phyloP scores from a whole-genome alignment of 2,797 vertebrate genomes.

The Pempheris klunzingeri region DNA sequence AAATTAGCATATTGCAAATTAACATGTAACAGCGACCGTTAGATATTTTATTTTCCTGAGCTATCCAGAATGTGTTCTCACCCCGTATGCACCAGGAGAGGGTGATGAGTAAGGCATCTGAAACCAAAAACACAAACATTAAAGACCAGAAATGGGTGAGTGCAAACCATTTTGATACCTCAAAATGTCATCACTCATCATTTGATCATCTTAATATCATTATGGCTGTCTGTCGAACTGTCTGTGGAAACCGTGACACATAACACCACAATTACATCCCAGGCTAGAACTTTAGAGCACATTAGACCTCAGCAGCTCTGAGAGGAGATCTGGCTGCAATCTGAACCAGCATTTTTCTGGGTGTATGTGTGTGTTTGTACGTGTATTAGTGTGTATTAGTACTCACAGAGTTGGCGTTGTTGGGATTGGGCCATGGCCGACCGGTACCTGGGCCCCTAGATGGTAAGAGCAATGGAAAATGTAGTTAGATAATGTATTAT shows the following conservation, averaged over 20 bases:
- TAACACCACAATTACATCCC: slow-evolving; percentile 79
- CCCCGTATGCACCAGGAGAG: slow-evolving; percentile 98
- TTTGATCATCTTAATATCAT: slow-evolving; percentile 71
- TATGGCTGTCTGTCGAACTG: slow-evolving; percentile 69
- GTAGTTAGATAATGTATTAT: slow-evolving; percentile 15
- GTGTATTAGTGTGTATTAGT: slow-evolving; percentile 26
- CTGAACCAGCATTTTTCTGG: slow-evolving; percentile 53
- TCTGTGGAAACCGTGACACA: slow-evolving; percentile 77
- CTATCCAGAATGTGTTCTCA: slow-evolving; percentile 80
- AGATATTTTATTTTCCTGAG: not conserved
- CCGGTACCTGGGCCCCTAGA: slow-evolving; percentile 95
- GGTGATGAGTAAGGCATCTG: slow-evolving; percentile 99
- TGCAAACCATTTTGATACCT: slow-evolving; percentile 59
- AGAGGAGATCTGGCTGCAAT: slow-evolving; percentile 59
- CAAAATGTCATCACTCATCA: slow-evolving; percentile 74
- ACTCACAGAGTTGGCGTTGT: slow-evolving; percentile 98
- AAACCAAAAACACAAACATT: slow-evolving; percentile 78
- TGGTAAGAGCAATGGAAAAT: slow-evolving; percentile 16
- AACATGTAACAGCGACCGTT: not conserved
- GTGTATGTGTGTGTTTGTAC: slow-evolving; percentile 25
- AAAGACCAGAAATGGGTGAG: slow-evolving; percentile 62
- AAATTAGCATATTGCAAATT: slow-evolving; percentile 8
- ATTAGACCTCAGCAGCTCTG: slow-evolving; percentile 49
- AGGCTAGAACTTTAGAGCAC: slow-evolving; percentile 55
- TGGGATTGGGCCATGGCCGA: slow-evolving; percentile 98